A percentile compares a stretch with the other conserved stretches of the same genome.
Evolutionary conservation across 2,888 invertebrate genomes (phyloP).

Genomic region (Caenorhabditis imperialis): DNA sequence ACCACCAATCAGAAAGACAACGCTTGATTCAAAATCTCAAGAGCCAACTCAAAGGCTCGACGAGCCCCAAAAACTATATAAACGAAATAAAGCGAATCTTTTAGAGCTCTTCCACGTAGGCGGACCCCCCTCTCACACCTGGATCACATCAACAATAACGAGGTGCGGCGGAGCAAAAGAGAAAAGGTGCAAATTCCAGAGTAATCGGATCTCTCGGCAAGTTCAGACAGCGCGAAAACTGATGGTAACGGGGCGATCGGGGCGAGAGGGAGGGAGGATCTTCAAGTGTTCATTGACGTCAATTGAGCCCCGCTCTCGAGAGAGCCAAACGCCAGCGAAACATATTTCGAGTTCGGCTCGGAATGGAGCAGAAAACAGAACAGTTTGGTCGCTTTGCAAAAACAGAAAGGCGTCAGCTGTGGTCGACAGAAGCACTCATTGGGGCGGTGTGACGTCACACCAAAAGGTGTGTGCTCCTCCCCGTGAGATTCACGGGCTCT

Average conservation of each 20-base stretch:
- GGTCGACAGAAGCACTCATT: constrained; percentile 11
- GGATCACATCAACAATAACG: constrained; percentile 41
- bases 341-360: constrained; percentile 7
- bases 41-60: no score
- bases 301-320: constrained; percentile 12
- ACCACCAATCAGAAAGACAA: no score
- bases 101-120: no score
- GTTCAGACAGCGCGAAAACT: background rate
- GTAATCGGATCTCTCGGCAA: constrained; percentile 16
- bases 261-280: background rate
- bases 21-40: no score
- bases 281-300: constrained; percentile 52
- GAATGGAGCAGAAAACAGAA: no score
- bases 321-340: constrained; percentile 7
- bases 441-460: constrained; percentile 30
- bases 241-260: background rate
- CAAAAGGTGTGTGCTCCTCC: background rate
- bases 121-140: constrained; percentile 26
- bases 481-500: constrained; percentile 16
- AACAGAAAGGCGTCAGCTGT: constrained; percentile 15
- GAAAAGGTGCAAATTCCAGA: constrained; percentile 21
- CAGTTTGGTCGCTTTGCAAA: no score
- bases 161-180: background rate
- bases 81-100: no score
- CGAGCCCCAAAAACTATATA: no score